These are phyloP conservation scores for Gorsachius goisagi DNA, from an alignment of 2,113 vertebrate genomes.

Conservation along the genomic window DNA sequence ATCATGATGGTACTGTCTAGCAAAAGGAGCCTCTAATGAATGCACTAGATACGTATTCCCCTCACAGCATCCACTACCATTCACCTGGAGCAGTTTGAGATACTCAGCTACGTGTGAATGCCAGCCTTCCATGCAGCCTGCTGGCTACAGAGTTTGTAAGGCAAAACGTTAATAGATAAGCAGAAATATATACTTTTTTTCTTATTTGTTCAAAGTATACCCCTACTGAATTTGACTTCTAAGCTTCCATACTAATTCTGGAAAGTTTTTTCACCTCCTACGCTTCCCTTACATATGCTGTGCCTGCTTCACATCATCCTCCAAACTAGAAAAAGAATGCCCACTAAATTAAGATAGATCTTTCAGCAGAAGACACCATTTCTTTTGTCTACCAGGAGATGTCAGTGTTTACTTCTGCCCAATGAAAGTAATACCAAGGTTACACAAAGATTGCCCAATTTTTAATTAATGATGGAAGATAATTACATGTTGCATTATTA, in stretches of 20 bases:
- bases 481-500: background rate
- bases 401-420: conserved; percentile 63
- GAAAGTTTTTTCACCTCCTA: background rate
- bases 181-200: background rate
- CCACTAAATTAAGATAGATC: background rate
- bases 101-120: background rate
- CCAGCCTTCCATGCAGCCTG: background rate
- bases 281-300: background rate
- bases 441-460: conserved; percentile 22
- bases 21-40: background rate
- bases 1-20: background rate
- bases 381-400: conserved; percentile 55
- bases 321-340: background rate
- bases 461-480: background rate
- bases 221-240: background rate
- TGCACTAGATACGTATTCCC: too few relatives aligned
- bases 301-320: background rate
- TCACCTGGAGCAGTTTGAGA: background rate
- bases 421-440: conserved; percentile 7
- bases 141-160: background rate
- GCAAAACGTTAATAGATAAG: background rate
- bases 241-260: background rate
- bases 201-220: background rate
- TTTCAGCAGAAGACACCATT: background rate
- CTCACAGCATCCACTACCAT: background rate